Evolutionary conservation across 2,113 vertebrate genomes (phyloP).

Genomic region (Neogobius melanostomus): DNA sequence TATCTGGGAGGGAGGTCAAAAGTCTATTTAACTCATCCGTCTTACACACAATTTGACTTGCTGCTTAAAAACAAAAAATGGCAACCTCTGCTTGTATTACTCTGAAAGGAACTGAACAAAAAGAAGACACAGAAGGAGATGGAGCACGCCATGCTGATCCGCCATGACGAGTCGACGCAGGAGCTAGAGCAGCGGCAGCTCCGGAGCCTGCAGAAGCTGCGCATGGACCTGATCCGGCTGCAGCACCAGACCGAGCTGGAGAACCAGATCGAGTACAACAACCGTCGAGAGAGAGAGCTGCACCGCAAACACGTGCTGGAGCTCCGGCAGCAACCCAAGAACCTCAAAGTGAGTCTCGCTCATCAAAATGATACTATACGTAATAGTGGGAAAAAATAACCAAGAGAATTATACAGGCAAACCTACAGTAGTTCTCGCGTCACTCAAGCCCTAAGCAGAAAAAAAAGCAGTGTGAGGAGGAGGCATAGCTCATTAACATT

Average conservation of each 20-base stretch:
- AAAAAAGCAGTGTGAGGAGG: no score
- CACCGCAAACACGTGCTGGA: constrained; percentile 98
- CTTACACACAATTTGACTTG: no score
- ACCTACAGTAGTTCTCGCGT: no score
- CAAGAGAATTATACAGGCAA: not conserved
- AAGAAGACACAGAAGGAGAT: constrained; percentile 98
- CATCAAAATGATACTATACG: not conserved
- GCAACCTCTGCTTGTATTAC: not conserved
- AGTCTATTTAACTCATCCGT: no score
- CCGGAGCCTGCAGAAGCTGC: constrained; percentile 93
- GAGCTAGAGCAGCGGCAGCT: constrained; percentile 96
- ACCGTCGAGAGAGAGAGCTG: constrained; percentile 92
- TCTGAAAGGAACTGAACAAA: constrained; percentile 89
- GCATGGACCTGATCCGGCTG: constrained; percentile 97
- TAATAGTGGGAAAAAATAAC: constrained; percentile 1
- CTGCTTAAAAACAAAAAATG: no score
- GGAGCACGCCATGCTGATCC: constrained; percentile 98
- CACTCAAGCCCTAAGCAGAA: no score
- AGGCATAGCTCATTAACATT: no score
- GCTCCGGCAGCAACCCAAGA: constrained; percentile 98
- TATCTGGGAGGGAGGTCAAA: not conserved
- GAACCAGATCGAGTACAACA: constrained; percentile 99
- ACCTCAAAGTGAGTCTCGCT: constrained; percentile 86
- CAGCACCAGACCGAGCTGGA: constrained; percentile 99
- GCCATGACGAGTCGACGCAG: constrained; percentile 96